Conservation (phyloP, 2,113 vertebrate species). For the Platycercus adscitus region DNA sequence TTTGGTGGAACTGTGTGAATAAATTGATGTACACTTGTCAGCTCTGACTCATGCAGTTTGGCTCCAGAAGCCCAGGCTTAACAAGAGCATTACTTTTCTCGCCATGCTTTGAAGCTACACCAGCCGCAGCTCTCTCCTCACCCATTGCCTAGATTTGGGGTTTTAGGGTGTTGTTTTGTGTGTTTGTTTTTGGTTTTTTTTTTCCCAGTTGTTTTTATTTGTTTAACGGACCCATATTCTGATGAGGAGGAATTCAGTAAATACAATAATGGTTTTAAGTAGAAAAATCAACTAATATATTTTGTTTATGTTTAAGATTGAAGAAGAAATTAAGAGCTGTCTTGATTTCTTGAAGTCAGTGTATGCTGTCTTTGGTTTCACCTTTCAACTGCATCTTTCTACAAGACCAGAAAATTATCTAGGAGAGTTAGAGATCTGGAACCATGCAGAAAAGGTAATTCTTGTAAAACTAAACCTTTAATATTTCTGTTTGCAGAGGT, state of each 20-base stretch:
- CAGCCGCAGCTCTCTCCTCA: neutral
- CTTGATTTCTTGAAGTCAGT: constrained; percentile 90
- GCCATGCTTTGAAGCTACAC: neutral
- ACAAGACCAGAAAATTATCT: constrained; percentile 91
- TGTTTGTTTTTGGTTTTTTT: too few species aligned
- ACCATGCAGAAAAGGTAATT: constrained; percentile 90
- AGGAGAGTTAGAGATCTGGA: constrained; percentile 87
- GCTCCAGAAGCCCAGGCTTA: neutral
- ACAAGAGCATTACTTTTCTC: neutral
- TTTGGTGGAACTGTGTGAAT: neutral
- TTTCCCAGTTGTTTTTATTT: neutral
- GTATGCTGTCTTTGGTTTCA: constrained; percentile 90
- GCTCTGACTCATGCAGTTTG: neutral
- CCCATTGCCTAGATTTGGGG: neutral
- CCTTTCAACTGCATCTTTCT: constrained; percentile 92
- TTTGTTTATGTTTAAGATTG: constrained; percentile 80
- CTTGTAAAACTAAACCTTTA: neutral
- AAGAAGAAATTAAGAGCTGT: constrained; percentile 90
- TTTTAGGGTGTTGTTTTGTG: neutral
- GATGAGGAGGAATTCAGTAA: neutral
- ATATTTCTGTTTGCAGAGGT: neutral
- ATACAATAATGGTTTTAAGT: neutral
- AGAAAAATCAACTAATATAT: neutral
- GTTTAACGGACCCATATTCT: neutral
- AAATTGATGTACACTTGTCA: neutral